These are phyloP conservation scores for Barypeithes pellucidus DNA, from an alignment of 2,888 invertebrate species.

Conservation along the genomic window DNA sequence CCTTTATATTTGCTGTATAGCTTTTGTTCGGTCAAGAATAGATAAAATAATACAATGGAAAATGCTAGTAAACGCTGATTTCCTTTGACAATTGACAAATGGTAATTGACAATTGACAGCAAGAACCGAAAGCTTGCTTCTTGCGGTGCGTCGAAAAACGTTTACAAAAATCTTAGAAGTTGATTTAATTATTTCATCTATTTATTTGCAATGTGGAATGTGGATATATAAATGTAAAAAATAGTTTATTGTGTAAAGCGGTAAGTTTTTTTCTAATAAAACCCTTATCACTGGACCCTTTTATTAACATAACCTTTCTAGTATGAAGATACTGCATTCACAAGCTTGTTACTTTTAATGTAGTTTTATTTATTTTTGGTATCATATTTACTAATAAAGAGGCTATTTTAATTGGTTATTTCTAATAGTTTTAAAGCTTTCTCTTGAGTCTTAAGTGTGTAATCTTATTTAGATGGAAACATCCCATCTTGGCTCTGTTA, in stretches of 20 bases:
- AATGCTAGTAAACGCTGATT: background rate
- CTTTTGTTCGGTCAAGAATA: no score
- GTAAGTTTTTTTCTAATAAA: background rate
- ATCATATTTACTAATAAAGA: no score
- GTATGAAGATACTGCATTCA: no score
- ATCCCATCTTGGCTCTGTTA: no score
- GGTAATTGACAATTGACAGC: background rate
- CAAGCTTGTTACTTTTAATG: no score
- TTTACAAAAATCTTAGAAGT: background rate
- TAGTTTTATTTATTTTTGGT: no score
- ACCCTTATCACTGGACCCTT: background rate
- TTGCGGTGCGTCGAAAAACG: conserved; percentile 11
- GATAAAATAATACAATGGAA: no score
- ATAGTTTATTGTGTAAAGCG: background rate
- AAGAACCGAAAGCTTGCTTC: background rate
- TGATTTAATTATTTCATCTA: background rate
- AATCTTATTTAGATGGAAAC: no score
- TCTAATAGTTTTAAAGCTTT: no score
- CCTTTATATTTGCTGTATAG: no score
- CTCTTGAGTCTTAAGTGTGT: no score
- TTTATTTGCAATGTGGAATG: background rate
- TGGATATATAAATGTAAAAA: conserved; percentile 6
- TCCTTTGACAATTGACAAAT: background rate
- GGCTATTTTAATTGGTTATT: no score
- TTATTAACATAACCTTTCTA: background rate